Percentiles rank a stretch among this genome's conserved stretches.
Evolutionary conservation across 2,888 invertebrate genomes (phyloP).

Genomic region (Notocelia uddmanniana): DNA sequence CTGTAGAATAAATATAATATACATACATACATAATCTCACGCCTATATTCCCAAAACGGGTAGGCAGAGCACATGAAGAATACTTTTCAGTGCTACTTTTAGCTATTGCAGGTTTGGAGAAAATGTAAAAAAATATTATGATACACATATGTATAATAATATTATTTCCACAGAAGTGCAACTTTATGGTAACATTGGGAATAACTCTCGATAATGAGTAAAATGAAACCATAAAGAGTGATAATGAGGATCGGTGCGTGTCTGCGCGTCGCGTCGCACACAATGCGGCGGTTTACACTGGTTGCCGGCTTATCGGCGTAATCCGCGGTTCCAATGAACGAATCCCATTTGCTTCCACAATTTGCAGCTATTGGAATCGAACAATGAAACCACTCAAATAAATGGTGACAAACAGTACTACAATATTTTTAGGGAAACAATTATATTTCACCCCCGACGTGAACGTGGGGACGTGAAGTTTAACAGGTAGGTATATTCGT

Average conservation of each 20-base stretch:
- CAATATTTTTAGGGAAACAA: constrained; percentile 15
- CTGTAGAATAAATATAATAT: no score
- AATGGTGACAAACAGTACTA: constrained; percentile 4
- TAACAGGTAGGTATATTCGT: no score
- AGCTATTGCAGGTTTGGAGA: no score
- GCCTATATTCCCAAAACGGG: no score
- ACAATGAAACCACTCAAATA: constrained; percentile 15
- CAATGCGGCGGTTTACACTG: constrained; percentile 32
- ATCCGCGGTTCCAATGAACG: constrained; percentile 30
- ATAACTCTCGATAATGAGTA: constrained; percentile 1
- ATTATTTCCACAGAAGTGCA: no score
- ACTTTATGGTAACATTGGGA: not conserved
- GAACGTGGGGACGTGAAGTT: not conserved
- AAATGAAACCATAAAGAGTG: constrained; percentile 25
- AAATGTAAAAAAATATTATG: no score
- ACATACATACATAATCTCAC: no score
- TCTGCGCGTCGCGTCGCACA: constrained; percentile 15
- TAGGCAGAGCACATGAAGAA: no score
- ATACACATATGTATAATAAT: no score
- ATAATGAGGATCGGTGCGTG: constrained; percentile 18
- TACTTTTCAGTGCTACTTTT: no score
- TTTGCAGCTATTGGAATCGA: constrained; percentile 3
- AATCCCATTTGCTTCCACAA: constrained; percentile 11
- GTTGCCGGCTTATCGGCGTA: constrained; percentile 31
- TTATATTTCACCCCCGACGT: not conserved